Percentiles rank a stretch among this genome's conserved stretches.
Conservation (phyloP, 1,140 invertebrate species). For the Metaphire vulgaris region DNA sequence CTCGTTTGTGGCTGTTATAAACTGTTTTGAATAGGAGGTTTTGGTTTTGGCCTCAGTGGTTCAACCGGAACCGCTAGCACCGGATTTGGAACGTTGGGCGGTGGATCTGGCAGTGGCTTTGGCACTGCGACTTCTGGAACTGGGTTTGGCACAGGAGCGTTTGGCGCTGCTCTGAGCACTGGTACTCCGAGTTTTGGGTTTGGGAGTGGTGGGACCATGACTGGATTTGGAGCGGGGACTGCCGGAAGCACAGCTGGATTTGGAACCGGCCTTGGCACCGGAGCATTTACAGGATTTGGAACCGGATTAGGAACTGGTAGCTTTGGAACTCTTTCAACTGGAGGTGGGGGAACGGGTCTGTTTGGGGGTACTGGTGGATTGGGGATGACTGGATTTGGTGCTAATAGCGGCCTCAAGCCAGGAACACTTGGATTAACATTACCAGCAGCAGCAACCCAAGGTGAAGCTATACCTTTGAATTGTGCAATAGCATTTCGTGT, state of each 20-base stretch:
- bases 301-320: conserved; percentile 25
- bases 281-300: conserved; percentile 31
- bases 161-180: too few relatives aligned
- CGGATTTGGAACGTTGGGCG: too few relatives aligned
- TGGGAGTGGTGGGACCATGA: conserved; percentile 29
- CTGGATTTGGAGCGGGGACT: conserved; percentile 34
- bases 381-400: conserved; percentile 16
- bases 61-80: too few relatives aligned
- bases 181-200: too few relatives aligned
- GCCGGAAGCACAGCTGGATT: conserved; percentile 30
- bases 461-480: too few relatives aligned
- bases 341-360: conserved; percentile 24
- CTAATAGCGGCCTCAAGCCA: neutral
- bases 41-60: too few relatives aligned
- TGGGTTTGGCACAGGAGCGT: neutral
- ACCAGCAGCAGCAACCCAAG: too few relatives aligned
- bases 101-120: too few relatives aligned
- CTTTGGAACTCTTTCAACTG: conserved; percentile 34
- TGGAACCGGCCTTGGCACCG: conserved; percentile 30
- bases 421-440: too few relatives aligned
- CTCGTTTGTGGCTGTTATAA: too few relatives aligned
- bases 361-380: conserved; percentile 30
- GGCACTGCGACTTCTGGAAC: neutral
- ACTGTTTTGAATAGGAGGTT: too few relatives aligned
- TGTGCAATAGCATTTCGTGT: too few relatives aligned